Base-by-base conservation (phyloP, 30 jellyfish, hydroid and myxozoan genomes). In the Euphysa ruthae region DNA sequence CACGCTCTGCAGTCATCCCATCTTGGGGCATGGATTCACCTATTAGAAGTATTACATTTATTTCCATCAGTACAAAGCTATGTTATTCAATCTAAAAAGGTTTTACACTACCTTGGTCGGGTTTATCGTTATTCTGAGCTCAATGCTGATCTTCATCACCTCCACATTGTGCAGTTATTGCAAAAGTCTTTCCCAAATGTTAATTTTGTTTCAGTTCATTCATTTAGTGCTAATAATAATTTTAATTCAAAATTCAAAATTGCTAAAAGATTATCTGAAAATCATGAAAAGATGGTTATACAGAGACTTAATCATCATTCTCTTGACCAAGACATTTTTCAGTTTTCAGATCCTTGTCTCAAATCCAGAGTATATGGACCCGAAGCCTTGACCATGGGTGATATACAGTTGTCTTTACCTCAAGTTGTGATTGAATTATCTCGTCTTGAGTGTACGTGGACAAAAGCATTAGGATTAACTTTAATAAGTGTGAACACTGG, bases 1-100 rank as follows among this genome's bases (percentile, higher is more conserved):
- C 10, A 61, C 19, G 93, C 93, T 35, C 32, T 84, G 77, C 93
- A 84, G 46, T 20, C 69, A 54, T 77, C 78, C 15, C 30, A 49
- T n/a, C 81, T 63, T 33, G 89, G 95, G 13, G 88, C 79, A 51
- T 84, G 95, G 95, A 84, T 84, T 14, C 93, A 77, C 21, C 51
- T 84, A 22, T 31, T 55, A 32, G 95, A 84, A 72, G 54, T 84
- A 4, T 13, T 84, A 6, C 60, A 66, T 29, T 34, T 76, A 21
- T 4, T 77, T 49, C 79, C 69, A 56, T 93, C 95, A 2, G 58
- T 70, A 42, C 82, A 87, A 4, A 63, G 13, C n/a, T 66, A 56
- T 3, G 35, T 84, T 58, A 13, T 75, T 32, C 55, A 61, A 30
- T 76, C 82, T 29, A 24, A 69, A 1, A 63, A 33, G 49, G 81